Evolutionary conservation across 2,113 vertebrate species (phyloP).

Genomic region (Macrotis lagotis): DNA sequence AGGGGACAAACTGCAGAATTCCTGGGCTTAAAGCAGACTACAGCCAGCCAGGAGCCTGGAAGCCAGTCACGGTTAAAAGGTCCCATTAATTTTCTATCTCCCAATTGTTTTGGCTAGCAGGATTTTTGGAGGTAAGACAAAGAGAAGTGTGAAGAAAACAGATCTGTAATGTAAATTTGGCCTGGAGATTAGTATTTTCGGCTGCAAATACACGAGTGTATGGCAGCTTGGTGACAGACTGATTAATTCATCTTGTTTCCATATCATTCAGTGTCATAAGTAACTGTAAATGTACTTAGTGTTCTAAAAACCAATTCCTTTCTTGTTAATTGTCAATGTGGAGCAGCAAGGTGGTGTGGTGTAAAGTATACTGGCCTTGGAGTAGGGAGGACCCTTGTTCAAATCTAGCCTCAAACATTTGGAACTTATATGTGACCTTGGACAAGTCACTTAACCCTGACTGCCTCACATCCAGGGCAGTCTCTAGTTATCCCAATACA

Average conservation of each 20-base stretch:
- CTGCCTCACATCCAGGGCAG: too few relatives aligned
- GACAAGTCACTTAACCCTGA: too few relatives aligned
- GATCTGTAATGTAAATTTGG: not conserved
- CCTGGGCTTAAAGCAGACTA: not conserved
- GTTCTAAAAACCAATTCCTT: not conserved
- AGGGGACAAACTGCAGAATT: not conserved
- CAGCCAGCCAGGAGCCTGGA: not conserved
- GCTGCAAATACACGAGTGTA: not conserved
- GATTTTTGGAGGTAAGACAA: not conserved
- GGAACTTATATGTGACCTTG: too few relatives aligned
- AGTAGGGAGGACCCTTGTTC: too few relatives aligned
- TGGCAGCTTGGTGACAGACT: not conserved
- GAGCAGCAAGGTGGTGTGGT: too few relatives aligned
- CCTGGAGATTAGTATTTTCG: not conserved
- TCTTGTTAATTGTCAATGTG: not conserved
- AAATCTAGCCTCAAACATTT: too few relatives aligned
- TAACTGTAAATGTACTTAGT: not conserved
- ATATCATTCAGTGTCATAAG: not conserved
- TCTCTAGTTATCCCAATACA: too few relatives aligned
- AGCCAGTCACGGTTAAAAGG: not conserved
- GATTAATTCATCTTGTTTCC: not conserved
- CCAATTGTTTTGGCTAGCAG: not conserved
- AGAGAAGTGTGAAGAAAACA: not conserved
- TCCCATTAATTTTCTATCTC: not conserved
- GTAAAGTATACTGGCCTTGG: too few relatives aligned